These are phyloP conservation scores for Acanthaster planci DNA, from an alignment of 35 echinoderm and acorn worm species.

Conservation along the genomic window DNA sequence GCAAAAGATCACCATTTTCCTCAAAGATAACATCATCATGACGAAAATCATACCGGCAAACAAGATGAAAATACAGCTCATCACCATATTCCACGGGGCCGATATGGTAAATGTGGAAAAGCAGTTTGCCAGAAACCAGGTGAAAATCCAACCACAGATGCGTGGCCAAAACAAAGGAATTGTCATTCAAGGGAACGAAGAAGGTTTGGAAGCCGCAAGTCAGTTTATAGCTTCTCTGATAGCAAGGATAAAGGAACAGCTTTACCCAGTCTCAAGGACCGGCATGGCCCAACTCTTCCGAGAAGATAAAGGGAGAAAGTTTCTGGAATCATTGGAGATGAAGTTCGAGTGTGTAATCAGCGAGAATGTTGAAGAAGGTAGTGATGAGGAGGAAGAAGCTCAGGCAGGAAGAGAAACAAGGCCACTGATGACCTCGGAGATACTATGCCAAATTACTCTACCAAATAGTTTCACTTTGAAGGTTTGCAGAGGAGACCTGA, in stretches of 20 bases:
- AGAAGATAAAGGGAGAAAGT: conserved; percentile 37
- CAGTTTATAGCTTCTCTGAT: neutral
- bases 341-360: conserved; percentile 31
- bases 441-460: neutral
- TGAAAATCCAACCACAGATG: neutral
- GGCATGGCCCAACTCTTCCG: conserved; percentile 49
- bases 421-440: neutral
- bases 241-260: neutral
- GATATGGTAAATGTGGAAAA: neutral
- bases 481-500: conserved; percentile 54
- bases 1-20: conserved; percentile 1
- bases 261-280: conserved; percentile 25
- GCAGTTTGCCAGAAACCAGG: neutral
- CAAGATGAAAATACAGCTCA: neutral
- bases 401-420: no score
- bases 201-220: conserved; percentile 10
- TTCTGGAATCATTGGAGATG: conserved; percentile 18
- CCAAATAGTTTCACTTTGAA: neutral
- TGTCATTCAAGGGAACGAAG: conserved; percentile 45
- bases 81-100: neutral
- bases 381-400: neutral
- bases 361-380: neutral
- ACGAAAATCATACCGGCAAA: neutral
- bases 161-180: conserved; percentile 14
- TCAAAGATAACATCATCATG: conserved; percentile 33